Base-by-base conservation (phyloP, 2,888 invertebrate genomes). In the Tiphia femorata region DNA sequence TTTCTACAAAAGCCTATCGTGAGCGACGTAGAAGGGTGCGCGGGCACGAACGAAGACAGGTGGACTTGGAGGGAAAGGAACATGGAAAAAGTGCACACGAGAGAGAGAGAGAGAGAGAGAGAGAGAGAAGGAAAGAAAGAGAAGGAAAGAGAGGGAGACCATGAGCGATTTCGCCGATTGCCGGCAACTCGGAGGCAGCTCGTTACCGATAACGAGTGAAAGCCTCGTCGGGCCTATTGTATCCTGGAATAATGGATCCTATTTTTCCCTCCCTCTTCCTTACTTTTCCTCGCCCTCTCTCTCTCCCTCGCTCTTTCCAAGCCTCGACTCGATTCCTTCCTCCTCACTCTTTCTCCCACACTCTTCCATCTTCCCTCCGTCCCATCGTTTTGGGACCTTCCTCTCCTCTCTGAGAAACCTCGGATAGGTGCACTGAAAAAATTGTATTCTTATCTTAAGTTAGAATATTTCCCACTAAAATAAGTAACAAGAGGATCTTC, bases 201-300 rank as follows among this genome's bases (percentile, higher is more conserved):
- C 70, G 70, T 68, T 68, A 67, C 55, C 61, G 71, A 70, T 69
- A 70, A 70, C 69, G 64, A 67, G 55, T 50, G 67, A 70, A 67
- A 64, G 55, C 57, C 58, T 67, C 61, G 67, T 64, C 57, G 52
- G 27, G 41, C 55, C 61, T 53, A 70, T 69, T 70, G 68, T 70
- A 43, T 14, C 38, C 16, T 14, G 30, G 60, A 43, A 70, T 69
- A 70, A 69, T 70, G 58, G 67, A 49, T 59, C 58, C 46, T 49
- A 63, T 16, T 33, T 63, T 57, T 58, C 30, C 16, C 19, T 17
- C 17, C 37, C 10, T 25, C 25, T 25, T 25, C 8, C 25, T 6
- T 6, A 37, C 16, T 2, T 17, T 37, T 37, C 17, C 16, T 37
- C 37, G 12, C 16, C 17, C 25, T 25, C 25, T 4, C 42, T 20